Conservation (phyloP, 1,140 invertebrate genomes). For the Goniozus legneri region DNA sequence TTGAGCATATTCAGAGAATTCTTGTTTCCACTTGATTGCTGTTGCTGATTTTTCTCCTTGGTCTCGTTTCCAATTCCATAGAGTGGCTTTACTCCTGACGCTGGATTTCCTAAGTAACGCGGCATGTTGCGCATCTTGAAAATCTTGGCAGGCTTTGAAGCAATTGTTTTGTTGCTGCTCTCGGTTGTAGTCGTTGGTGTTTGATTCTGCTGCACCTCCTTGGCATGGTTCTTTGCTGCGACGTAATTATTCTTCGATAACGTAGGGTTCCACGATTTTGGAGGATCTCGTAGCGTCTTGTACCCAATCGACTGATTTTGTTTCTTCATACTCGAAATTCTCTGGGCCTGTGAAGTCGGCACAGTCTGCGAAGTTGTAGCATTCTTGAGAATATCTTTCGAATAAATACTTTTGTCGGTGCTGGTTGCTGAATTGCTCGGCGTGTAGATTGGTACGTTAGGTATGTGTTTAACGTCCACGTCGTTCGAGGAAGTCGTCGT, state of each 20-base stretch:
- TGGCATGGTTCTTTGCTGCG: slow-evolving; percentile 48
- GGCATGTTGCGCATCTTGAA: slow-evolving; percentile 61
- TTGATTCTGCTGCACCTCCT: slow-evolving; percentile 35
- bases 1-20: slow-evolving; percentile 54
- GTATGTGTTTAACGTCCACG: slow-evolving; percentile 30
- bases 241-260: slow-evolving; percentile 55
- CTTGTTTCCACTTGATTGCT: slow-evolving; percentile 31
- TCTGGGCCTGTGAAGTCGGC: slow-evolving; percentile 22
- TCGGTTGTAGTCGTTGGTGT: slow-evolving; percentile 13
- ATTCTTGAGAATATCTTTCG: neutral
- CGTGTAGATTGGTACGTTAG: slow-evolving; percentile 45
- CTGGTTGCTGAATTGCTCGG: slow-evolving; percentile 24
- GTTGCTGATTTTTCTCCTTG: slow-evolving; percentile 39
- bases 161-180: slow-evolving; percentile 35
- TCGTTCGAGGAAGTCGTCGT: slow-evolving; percentile 5
- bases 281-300: slow-evolving; percentile 58
- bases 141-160: slow-evolving; percentile 56
- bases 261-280: slow-evolving; percentile 61
- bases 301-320: slow-evolving; percentile 51
- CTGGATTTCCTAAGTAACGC: slow-evolving; percentile 60
- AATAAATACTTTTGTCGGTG: too few species aligned
- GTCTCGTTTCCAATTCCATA: slow-evolving; percentile 50
- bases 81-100: slow-evolving; percentile 62
- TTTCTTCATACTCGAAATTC: slow-evolving; percentile 25
- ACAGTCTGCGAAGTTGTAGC: neutral